These are phyloP conservation scores for Selenia dentaria DNA, from an alignment of 2,888 invertebrate genomes.

Conservation along the genomic window DNA sequence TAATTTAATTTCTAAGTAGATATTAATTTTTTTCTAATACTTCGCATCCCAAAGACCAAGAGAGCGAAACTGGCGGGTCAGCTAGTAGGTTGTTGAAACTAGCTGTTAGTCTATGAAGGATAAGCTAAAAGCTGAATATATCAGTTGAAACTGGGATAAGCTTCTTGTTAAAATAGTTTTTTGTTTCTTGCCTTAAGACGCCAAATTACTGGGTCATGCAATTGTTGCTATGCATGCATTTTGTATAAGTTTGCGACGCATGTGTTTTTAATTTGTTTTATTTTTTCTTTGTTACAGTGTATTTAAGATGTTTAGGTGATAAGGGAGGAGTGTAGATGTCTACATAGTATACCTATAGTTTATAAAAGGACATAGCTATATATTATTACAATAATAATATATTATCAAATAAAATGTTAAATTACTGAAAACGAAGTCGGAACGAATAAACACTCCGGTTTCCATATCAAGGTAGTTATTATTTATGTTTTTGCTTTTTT, in stretches of 20 bases:
- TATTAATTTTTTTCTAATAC: too few relatives aligned
- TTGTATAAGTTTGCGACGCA: background rate
- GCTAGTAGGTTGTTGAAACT: too few relatives aligned
- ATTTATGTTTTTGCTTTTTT: conserved; percentile 46
- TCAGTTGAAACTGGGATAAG: too few relatives aligned
- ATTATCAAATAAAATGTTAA: conserved; percentile 69
- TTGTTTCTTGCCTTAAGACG: too few relatives aligned
- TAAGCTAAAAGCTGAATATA: too few relatives aligned
- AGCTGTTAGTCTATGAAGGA: too few relatives aligned
- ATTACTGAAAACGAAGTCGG: conserved; percentile 63
- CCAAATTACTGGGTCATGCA: too few relatives aligned
- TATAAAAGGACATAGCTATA: conserved; percentile 82
- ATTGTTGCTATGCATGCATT: conserved; percentile 2
- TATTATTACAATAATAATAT: conserved; percentile 84
- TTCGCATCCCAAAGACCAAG: too few relatives aligned
- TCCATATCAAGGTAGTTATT: conserved; percentile 68
- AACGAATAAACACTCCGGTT: conserved; percentile 72
- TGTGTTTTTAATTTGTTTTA: conserved; percentile 54
- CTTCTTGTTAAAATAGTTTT: too few relatives aligned
- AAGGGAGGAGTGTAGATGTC: conserved; percentile 81
- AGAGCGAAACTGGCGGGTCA: too few relatives aligned
- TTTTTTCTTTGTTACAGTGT: conserved; percentile 79
- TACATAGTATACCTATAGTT: conserved; percentile 81
- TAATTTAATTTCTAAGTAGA: too few relatives aligned
- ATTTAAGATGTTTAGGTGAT: conserved; percentile 80